These are phyloP conservation scores for Stenodema calcarata DNA, from an alignment of 2,888 invertebrate genomes.

Conservation along the genomic window DNA sequence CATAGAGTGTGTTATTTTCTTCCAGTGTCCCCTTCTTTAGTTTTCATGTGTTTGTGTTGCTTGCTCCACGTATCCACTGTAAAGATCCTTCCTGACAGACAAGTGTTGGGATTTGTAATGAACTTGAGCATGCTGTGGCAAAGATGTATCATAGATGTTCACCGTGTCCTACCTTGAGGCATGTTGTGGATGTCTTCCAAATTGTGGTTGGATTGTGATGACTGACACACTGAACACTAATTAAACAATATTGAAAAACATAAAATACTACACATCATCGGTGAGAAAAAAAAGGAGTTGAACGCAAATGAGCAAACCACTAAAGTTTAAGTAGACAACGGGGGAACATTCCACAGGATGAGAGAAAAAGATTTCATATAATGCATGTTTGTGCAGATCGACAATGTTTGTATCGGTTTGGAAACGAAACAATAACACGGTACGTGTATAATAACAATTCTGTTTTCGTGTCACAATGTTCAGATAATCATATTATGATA, in stretches of 20 bases:
- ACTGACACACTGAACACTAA: not conserved
- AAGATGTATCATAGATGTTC: conserved; percentile 15
- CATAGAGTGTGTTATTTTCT: conserved; percentile 6
- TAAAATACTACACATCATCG: not conserved
- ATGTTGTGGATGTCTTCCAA: conserved; percentile 35
- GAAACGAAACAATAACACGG: not conserved
- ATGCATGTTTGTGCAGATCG: not conserved
- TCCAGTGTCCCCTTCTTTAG: conserved; percentile 28
- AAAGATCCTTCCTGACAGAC: conserved; percentile 15
- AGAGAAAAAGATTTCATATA: not conserved
- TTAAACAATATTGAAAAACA: not conserved
- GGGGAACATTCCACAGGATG: not conserved
- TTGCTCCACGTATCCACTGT: conserved; percentile 24
- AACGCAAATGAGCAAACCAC: not conserved
- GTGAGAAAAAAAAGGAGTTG: not conserved
- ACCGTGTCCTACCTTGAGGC: conserved; percentile 42
- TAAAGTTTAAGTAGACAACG: not conserved
- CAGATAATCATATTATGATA: not conserved
- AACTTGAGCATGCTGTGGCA: conserved; percentile 34
- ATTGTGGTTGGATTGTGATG: not conserved
- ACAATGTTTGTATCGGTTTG: not conserved
- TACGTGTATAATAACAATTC: not conserved
- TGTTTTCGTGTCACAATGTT: not conserved
- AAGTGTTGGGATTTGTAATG: conserved; percentile 25
- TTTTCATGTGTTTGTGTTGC: conserved; percentile 8